Conservation (phyloP, 2,888 invertebrate species). For the Ptychoptera contaminata region DNA sequence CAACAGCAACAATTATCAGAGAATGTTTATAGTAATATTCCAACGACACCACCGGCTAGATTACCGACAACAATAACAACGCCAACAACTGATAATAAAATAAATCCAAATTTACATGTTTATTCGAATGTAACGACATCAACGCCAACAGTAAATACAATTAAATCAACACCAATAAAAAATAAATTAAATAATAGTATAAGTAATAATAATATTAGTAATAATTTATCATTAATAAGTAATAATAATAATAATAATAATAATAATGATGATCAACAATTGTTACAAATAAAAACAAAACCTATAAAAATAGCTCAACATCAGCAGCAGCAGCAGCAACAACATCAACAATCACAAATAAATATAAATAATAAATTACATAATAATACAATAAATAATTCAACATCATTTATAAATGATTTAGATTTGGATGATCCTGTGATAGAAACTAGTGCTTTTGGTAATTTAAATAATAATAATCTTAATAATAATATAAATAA, state of each 20-base stretch:
- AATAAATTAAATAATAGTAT: background rate
- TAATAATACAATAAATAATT: constrained; percentile 14
- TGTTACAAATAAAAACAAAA: background rate
- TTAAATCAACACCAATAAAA: constrained; percentile 1
- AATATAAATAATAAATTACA: background rate
- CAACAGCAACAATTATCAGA: constrained; percentile 15
- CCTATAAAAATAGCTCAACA: constrained; percentile 1
- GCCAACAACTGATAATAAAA: constrained; percentile 12
- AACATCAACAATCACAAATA: no score
- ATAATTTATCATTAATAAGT: background rate
- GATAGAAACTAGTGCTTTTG: constrained; percentile 20
- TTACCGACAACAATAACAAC: constrained; percentile 4
- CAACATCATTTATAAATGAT: constrained; percentile 29
- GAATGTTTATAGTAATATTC: constrained; percentile 31
- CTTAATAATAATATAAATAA: constrained; percentile 8
- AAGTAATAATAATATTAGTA: background rate
- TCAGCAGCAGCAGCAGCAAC: background rate
- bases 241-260: constrained; percentile 4
- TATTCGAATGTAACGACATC: constrained; percentile 24
- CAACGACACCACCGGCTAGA: constrained; percentile 12
- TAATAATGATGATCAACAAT: constrained; percentile 7
- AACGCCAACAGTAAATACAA: constrained; percentile 4
- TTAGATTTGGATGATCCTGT: constrained; percentile 31
- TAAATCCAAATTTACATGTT: constrained; percentile 24
- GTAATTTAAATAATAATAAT: constrained; percentile 14